These are phyloP conservation scores for Lasioglossum albipes DNA, from an alignment of 1,140 invertebrate species.

Conservation along the genomic window DNA sequence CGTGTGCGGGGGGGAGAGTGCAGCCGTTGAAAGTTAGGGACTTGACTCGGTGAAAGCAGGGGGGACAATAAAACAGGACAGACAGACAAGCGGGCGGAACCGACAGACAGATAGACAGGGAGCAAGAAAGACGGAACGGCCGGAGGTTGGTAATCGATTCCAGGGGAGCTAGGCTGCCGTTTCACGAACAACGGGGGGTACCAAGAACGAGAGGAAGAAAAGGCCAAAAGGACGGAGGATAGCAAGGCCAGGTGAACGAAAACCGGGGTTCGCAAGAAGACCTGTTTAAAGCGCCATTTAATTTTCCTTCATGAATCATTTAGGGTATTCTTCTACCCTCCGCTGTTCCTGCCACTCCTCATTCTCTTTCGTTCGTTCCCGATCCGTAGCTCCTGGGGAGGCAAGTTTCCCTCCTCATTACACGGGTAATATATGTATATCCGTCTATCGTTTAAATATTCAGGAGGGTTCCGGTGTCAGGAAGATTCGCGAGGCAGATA, in stretches of 20 bases:
- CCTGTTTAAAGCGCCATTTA: constrained; percentile 64
- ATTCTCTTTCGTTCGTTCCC: constrained; percentile 38
- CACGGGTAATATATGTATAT: constrained; percentile 68
- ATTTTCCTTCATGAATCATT: constrained; percentile 69
- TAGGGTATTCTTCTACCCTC: constrained; percentile 56
- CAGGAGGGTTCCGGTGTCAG: constrained; percentile 60
- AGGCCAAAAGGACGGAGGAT: neutral
- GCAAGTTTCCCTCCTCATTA: constrained; percentile 56
- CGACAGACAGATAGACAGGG: constrained; percentile 7
- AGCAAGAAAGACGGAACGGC: constrained; percentile 9
- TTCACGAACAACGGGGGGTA: neutral
- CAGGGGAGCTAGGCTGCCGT: constrained; percentile 1
- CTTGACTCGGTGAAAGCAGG: neutral
- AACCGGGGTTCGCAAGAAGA: constrained; percentile 38
- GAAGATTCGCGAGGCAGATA: constrained; percentile 57
- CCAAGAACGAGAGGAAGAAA: constrained; percentile 5
- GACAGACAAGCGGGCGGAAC: constrained; percentile 12
- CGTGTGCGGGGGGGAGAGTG: constrained; percentile 16
- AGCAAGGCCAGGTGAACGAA: constrained; percentile 38
- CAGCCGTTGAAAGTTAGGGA: constrained; percentile 36
- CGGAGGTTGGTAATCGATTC: constrained; percentile 55
- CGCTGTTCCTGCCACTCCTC: constrained; percentile 28
- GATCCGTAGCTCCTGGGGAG: constrained; percentile 23
- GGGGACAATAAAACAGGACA: constrained; percentile 32
- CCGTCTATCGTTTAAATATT: constrained; percentile 68